Evolutionary conservation across 2,113 vertebrate species (phyloP).

Genomic region (Erythrocercus mccallii): DNA sequence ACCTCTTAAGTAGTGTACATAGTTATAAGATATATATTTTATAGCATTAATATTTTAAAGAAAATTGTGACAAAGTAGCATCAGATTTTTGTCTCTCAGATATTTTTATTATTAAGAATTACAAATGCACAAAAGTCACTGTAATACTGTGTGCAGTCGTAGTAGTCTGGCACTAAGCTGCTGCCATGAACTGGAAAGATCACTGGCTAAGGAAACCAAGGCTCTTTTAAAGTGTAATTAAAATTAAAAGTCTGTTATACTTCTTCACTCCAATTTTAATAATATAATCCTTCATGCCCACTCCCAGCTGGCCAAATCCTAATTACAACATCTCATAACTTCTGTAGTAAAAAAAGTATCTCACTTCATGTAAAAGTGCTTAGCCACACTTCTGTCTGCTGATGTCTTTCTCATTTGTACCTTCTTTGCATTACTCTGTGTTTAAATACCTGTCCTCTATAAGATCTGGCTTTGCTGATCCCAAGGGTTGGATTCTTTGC

Average conservation of each 20-base stretch:
- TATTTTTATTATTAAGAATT: background rate
- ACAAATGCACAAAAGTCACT: background rate
- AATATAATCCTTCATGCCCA: background rate
- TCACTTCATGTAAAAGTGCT: background rate
- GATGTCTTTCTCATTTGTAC: background rate
- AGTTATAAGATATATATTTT: background rate
- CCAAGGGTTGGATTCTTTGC: background rate
- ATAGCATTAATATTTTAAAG: background rate
- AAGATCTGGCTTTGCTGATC: background rate
- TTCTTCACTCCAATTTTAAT: background rate
- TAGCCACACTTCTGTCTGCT: background rate
- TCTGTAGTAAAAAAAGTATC: background rate
- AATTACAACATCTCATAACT: conserved; percentile 32
- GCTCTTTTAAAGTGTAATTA: background rate
- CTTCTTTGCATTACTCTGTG: background rate
- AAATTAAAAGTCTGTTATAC: background rate
- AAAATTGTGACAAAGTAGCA: background rate
- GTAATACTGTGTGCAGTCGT: background rate
- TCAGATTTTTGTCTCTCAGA: background rate
- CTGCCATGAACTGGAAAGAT: background rate
- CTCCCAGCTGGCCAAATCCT: conserved; percentile 14
- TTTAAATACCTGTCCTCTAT: background rate
- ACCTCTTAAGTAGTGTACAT: background rate
- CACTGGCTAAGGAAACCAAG: background rate
- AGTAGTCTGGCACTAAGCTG: background rate